Evolutionary conservation across 2,888 invertebrate species (phyloP).

Genomic region (Lycaena phlaeas): DNA sequence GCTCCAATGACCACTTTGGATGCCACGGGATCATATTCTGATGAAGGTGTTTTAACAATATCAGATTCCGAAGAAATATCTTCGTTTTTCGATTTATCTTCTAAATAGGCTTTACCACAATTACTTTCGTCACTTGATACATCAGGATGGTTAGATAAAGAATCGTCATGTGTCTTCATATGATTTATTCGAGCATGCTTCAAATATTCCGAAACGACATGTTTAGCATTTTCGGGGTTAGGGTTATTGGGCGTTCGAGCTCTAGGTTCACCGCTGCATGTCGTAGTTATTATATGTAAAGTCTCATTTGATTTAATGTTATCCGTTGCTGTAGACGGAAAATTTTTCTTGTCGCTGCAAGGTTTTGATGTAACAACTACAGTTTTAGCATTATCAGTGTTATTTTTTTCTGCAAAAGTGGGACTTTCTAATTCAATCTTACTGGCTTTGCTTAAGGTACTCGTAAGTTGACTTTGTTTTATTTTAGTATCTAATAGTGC

Average conservation of each 20-base stretch:
- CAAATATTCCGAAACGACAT: constrained; percentile 77
- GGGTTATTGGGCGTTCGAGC: constrained; percentile 33
- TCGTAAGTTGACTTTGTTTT: constrained; percentile 76
- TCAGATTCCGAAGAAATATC: constrained; percentile 43
- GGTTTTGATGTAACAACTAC: constrained; percentile 26
- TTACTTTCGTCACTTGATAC: constrained; percentile 38
- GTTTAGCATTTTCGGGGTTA: constrained; percentile 72
- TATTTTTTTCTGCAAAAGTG: constrained; percentile 34
- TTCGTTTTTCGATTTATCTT: constrained; percentile 42
- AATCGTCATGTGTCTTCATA: constrained; percentile 52
- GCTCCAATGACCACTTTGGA: constrained; percentile 76
- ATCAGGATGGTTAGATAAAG: constrained; percentile 38
- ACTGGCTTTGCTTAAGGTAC: constrained; percentile 44
- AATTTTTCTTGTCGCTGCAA: constrained; percentile 25
- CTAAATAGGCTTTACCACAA: constrained; percentile 32
- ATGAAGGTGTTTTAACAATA: constrained; percentile 37
- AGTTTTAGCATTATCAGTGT: constrained; percentile 15
- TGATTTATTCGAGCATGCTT: constrained; percentile 72
- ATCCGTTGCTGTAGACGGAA: constrained; percentile 27
- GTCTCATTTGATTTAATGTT: constrained; percentile 26
- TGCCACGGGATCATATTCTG: constrained; percentile 63
- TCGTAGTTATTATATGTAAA: constrained; percentile 17
- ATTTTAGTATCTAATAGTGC: constrained; percentile 80
- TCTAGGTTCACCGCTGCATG: constrained; percentile 29
- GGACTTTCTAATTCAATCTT: constrained; percentile 48